Base-by-base conservation (phyloP, 1,140 invertebrate genomes). In the Listronotus oregonensis region DNA sequence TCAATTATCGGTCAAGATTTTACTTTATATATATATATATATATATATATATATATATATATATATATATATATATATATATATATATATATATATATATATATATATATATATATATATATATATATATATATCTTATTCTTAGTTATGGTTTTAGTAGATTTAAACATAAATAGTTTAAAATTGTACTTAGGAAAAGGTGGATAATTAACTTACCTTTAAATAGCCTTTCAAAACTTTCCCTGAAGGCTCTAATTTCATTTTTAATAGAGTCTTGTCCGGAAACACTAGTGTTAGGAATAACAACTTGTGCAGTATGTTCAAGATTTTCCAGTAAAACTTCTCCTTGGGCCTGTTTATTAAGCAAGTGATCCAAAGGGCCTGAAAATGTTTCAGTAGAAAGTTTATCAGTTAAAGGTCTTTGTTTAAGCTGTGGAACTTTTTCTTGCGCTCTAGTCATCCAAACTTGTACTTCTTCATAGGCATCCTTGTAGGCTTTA, bases 261-360 rank as follows among this genome's bases (percentile, higher is more conserved):
- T 92, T 92, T 68, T 85, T 85, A 69, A 96, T 94, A 40, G 88
- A 83, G 66, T 88, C 86, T 78, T 94, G 90, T 14, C 93, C 94
- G 64, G 87, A 83, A 11, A 82, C 79, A 49, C 90, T 94, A 1
- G 92, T 94, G 67, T 89, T 90, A 6, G 90, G 89, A 61, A 92
- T 81, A n/a, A 92, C 89, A 27, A 95, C 92, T 78, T 94, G 87
- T 10, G 92, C 92, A 31, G 89, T 90, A 71, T 94, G 91, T 68
- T 93, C 87, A 15, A 96, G 81, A 75, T 94, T 90, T 75, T 96
- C 93, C 11, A 96, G 84, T 40, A 96, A 81, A 0, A 95, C 78
- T 78, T 95, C 92, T 12, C 94, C 94, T 82, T 95, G 93, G 31
- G 93, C 90, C 81, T 94, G 90, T 74, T 95, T 94, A 68, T 95